phyloP scores from a whole-genome alignment of 1,140 invertebrate species.

The Cotesia vestalis region DNA sequence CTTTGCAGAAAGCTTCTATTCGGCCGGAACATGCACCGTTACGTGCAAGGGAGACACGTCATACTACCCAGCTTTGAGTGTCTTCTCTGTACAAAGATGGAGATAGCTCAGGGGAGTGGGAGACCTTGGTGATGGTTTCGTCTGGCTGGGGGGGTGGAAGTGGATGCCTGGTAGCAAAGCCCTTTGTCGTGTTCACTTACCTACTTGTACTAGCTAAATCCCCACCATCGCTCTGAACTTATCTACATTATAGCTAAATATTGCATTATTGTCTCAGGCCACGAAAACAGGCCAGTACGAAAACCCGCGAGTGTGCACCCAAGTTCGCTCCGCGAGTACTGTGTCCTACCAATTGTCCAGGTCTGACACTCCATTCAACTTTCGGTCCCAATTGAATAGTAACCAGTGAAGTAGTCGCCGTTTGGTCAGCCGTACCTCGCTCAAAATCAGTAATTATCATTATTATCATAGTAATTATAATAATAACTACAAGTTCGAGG shows the following conservation, averaged over 20 bases:
- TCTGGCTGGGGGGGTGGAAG: background rate
- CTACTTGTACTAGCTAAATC: constrained; percentile 5
- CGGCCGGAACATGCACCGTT: constrained; percentile 23
- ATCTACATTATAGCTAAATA: constrained; percentile 62
- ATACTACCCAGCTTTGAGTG: no score
- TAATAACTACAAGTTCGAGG: constrained; percentile 19
- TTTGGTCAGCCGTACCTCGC: no score
- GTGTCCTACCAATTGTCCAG: no score
- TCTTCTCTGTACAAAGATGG: constrained; percentile 5
- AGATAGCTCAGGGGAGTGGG: background rate
- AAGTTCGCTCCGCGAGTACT: constrained; percentile 15
- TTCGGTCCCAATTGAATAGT: constrained; percentile 2
- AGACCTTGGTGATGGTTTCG: background rate
- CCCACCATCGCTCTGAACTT: constrained; percentile 33
- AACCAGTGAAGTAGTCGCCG: no score
- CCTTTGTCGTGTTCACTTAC: constrained; percentile 22
- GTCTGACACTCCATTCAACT: background rate
- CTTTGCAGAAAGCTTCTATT: background rate
- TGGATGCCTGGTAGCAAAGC: background rate
- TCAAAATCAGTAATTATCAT: no score
- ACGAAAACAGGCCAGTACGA: constrained; percentile 58
- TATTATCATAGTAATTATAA: no score
- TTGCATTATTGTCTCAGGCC: constrained; percentile 66
- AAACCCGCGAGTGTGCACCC: constrained; percentile 40
- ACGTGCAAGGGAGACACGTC: constrained; percentile 14